These are phyloP conservation scores for Gallinago undulata DNA, from an alignment of 2,113 vertebrate genomes.

Conservation along the genomic window DNA sequence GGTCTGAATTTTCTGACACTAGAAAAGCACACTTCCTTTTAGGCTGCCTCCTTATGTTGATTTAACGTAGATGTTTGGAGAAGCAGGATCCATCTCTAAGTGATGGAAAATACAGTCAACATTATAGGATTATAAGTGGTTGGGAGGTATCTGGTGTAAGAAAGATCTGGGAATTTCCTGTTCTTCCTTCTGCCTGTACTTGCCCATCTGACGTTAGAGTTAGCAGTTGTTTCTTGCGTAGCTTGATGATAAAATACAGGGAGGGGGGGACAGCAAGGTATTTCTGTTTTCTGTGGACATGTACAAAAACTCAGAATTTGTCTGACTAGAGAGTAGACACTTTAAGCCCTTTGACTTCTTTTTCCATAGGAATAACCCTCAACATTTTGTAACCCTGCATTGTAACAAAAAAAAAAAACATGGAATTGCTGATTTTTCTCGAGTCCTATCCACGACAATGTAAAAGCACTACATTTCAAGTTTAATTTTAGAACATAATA, in stretches of 20 bases:
- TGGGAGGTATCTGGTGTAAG: not conserved
- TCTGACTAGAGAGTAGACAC: not conserved
- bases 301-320: not conserved
- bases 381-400: not conserved
- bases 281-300: not conserved
- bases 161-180: not conserved
- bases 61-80: constrained; percentile 46
- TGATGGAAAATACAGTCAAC: not conserved
- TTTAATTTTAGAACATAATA: not conserved
- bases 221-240: not conserved
- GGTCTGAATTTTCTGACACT: not conserved
- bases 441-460: not conserved
- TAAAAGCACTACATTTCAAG: not conserved
- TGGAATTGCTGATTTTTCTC: not conserved
- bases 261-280: not conserved
- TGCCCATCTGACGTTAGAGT: not conserved
- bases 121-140: not conserved
- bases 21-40: not conserved
- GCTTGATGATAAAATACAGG: not conserved
- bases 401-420: not conserved
- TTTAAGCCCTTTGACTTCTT: not conserved
- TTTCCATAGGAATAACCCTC: not conserved
- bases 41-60: not conserved
- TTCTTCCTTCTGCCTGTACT: not conserved
- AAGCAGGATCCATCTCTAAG: constrained; percentile 29